phyloP scores from a whole-genome alignment of 2,888 invertebrate genomes.

The Periphyllus acericola region DNA sequence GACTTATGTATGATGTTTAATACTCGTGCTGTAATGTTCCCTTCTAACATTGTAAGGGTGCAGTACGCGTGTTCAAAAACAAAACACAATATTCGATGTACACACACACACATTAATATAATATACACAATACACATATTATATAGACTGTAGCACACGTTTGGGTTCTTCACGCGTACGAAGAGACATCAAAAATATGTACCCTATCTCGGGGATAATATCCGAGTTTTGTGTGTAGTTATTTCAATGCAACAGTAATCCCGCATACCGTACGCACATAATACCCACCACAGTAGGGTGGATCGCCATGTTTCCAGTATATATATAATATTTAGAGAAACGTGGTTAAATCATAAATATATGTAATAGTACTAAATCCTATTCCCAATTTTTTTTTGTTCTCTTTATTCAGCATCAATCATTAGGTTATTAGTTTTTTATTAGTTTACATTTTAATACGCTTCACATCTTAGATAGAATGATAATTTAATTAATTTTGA shows the following conservation, averaged over 20 bases:
- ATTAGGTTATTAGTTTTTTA: too few species aligned
- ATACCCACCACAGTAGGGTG: not conserved
- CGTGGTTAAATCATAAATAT: too few species aligned
- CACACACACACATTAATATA: too few species aligned
- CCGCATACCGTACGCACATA: not conserved
- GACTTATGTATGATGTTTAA: constrained; percentile 11
- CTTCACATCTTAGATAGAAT: too few species aligned
- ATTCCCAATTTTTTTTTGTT: too few species aligned
- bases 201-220: constrained; percentile 18
- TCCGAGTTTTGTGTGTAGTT: not conserved
- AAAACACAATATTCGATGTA: constrained; percentile 7
- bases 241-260: not conserved
- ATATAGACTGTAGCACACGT: not conserved
- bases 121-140: not conserved
- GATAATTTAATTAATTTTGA: too few species aligned
- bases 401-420: too few species aligned
- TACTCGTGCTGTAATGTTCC: not conserved
- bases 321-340: not conserved
- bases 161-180: not conserved
- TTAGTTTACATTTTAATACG: too few species aligned
- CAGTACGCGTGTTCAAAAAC: constrained; percentile 2
- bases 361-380: too few species aligned
- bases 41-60: constrained; percentile 12
- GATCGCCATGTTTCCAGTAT: not conserved
- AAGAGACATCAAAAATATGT: constrained; percentile 13